Evolutionary conservation across 2,888 invertebrate species (phyloP).

Genomic region (Lingula anatina): DNA sequence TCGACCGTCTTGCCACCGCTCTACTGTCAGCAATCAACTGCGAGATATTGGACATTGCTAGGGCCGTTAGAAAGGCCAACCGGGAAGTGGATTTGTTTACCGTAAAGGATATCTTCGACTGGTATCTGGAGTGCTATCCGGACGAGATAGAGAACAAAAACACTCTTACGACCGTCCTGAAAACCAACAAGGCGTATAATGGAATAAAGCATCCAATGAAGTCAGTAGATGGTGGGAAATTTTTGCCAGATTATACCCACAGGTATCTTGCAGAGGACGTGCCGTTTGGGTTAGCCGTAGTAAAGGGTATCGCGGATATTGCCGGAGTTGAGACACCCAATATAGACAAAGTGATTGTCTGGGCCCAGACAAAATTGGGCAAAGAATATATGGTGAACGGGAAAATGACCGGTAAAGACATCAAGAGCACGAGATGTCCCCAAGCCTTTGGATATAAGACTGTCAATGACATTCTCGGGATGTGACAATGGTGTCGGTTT

Average conservation of each 20-base stretch:
- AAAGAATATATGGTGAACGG: not conserved
- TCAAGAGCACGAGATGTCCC: not conserved
- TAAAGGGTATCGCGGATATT: conserved; percentile 3
- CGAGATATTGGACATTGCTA: not conserved
- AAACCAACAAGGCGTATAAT: not conserved
- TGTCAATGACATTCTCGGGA: not conserved
- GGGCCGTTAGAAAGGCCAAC: not conserved
- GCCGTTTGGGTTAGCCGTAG: conserved; percentile 1
- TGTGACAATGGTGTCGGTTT: too few relatives aligned
- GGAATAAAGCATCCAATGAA: conserved; percentile 1
- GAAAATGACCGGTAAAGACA: not conserved
- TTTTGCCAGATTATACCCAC: not conserved
- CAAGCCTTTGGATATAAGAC: not conserved
- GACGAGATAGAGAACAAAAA: conserved; percentile 1
- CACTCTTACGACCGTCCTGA: conserved; percentile 1
- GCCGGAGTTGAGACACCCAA: not conserved
- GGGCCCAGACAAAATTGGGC: not conserved
- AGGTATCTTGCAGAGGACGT: conserved; percentile 1
- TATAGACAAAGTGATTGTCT: conserved; percentile 1
- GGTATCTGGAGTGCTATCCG: conserved; percentile 1
- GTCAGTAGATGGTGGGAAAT: not conserved
- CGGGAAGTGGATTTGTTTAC: not conserved
- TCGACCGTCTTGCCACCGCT: not conserved
- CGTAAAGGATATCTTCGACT: conserved; percentile 3
- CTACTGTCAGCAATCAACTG: not conserved